Evolutionary conservation across 1,140 invertebrate species (phyloP), one percentile per base, ranked within the genome.

Genomic region (Drosophila lacertosa): DNA sequence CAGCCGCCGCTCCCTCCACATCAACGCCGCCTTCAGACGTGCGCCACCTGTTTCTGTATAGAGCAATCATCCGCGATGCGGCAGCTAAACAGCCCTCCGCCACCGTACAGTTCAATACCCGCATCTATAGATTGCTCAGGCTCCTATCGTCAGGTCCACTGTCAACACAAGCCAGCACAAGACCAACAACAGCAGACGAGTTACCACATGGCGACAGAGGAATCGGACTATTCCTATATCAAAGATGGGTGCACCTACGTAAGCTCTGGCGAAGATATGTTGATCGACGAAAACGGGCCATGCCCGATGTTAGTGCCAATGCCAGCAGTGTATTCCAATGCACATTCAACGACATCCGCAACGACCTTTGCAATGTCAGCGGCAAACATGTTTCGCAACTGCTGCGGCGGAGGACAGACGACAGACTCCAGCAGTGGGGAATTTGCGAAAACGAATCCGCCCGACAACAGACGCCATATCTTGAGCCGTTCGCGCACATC

Each of bases 381-480:
- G 29, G 77, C 77, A 18, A 90, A 68, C 40, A 76, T 90, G 66
- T 66, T 90, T 62, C 86, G 89, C 37, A 89, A 90, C 57, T 90
- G 89, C 33, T 90, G 89, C 47, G 86, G 89, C 26, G 73, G 67
- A 44, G 44, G 40, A 33, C 47, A 73, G 16, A 39, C 69, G 15
- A 50, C 68, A 32, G 77, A 71, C 37, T 68, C 71, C 44, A 79
- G 59, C 64, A 72, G 33, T 44, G 74, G 74, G n/a, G 69, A 35
- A 33, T 24, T 47, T 13, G 9, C 55, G 54, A 45, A 40, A 42
- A 33, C 67, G 13, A 74, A 18, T 22, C 47, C 26, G 24, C 11
- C 33, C 10, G 32, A 33, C 53, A 65, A 13, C 42, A 50, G 33
- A 16, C 55, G 40, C 10, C 63, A 58, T 15, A 33, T 33, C 42